Percentiles rank a stretch among this genome's conserved stretches.
Evolutionary conservation across 1,140 invertebrate species (phyloP).

Genomic region (Zaprionus kolodkinae): DNA sequence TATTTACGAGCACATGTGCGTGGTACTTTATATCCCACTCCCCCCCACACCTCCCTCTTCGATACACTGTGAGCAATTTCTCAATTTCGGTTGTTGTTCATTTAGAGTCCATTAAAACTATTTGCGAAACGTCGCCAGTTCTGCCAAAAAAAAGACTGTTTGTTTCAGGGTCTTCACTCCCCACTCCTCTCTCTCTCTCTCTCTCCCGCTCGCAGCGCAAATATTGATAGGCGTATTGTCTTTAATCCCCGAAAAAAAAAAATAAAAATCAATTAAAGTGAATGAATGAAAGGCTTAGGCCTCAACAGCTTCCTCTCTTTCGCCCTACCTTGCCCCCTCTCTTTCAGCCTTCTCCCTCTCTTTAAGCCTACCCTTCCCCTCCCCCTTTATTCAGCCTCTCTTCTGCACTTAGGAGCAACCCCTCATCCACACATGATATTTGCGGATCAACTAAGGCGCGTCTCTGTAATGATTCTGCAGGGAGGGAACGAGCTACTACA

Average conservation of each 20-base stretch:
- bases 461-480: background rate
- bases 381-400: too few species aligned
- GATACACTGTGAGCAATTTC: background rate
- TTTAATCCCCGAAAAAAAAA: conserved; percentile 28
- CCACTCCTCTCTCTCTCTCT: background rate
- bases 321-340: background rate
- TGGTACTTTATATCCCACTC: background rate
- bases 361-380: background rate
- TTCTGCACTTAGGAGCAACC: background rate
- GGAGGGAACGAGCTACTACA: too few species aligned
- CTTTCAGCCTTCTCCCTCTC: background rate
- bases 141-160: background rate
- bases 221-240: conserved; percentile 44
- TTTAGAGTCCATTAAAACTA: conserved; percentile 42
- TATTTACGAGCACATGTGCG: conserved; percentile 22
- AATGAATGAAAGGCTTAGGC: conserved; percentile 14
- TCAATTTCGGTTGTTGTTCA: conserved; percentile 30
- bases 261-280: conserved; percentile 46
- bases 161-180: background rate
- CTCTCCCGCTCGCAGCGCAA: conserved; percentile 28
- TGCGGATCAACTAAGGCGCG: background rate
- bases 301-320: conserved; percentile 5
- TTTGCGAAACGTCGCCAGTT: conserved; percentile 17
- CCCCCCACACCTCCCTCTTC: background rate
- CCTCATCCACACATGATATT: background rate